A percentile compares a stretch with the other conserved stretches of the same genome.
Evolutionary conservation across 2,888 invertebrate species (phyloP).

Genomic region (Falcaria lacertinaria): DNA sequence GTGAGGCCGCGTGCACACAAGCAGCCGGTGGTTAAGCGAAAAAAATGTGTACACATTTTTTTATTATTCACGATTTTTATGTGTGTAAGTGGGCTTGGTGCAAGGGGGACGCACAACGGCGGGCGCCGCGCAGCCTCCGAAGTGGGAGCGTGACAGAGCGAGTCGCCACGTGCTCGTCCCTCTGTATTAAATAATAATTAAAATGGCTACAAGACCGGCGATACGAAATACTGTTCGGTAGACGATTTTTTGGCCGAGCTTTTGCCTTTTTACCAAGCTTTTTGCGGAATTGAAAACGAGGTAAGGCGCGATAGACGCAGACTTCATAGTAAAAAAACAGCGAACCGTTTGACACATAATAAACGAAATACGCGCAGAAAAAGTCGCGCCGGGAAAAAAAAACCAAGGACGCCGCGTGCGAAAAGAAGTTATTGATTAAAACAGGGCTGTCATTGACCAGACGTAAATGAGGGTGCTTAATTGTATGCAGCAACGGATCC

Average conservation of each 20-base stretch:
- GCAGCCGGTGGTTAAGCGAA: constrained; percentile 69
- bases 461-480: constrained; percentile 78
- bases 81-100: constrained; percentile 78
- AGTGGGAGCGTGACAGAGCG: constrained; percentile 48
- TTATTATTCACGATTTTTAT: constrained; percentile 80
- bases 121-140: constrained; percentile 26
- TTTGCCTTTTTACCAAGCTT: constrained; percentile 70
- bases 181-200: constrained; percentile 80
- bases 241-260: constrained; percentile 77
- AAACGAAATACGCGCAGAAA: constrained; percentile 74
- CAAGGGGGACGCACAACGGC: constrained; percentile 46
- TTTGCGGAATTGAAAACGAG: constrained; percentile 67
- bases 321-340: constrained; percentile 42
- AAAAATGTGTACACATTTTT: constrained; percentile 80
- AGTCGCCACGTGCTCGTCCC: constrained; percentile 78
- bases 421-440: constrained; percentile 80
- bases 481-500: constrained; percentile 69
- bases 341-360: constrained; percentile 69
- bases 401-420: constrained; percentile 73
- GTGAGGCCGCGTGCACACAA: constrained; percentile 73
- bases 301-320: constrained; percentile 44
- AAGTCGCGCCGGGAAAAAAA: constrained; percentile 76
- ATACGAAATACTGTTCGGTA: constrained; percentile 74
- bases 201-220: constrained; percentile 78
- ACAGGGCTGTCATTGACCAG: constrained; percentile 78